Conservation (phyloP, 2,797 vertebrate species). For the Oreochromis grahami region DNA sequence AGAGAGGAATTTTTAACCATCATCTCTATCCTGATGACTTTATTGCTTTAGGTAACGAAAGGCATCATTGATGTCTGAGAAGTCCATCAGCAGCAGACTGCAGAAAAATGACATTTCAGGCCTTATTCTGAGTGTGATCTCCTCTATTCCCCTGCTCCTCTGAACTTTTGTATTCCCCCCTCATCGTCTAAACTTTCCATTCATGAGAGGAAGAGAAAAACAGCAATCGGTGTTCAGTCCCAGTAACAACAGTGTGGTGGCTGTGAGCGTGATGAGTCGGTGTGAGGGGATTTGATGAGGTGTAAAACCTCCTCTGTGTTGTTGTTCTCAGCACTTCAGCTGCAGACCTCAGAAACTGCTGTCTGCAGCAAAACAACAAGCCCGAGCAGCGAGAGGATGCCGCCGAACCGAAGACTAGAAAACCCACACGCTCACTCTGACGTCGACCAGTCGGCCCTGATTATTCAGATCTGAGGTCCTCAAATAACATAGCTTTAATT, state of each 20-base stretch:
- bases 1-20: background rate
- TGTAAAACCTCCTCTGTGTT: background rate
- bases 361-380: background rate
- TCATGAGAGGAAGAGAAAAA: background rate
- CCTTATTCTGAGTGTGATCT: background rate
- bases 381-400: rapidly evolving
- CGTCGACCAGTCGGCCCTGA: background rate
- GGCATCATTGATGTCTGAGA: background rate
- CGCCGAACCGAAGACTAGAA: background rate
- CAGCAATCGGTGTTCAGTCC: background rate
- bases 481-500: background rate
- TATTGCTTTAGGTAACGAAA: rapidly evolving
- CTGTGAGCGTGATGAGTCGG: background rate
- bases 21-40: background rate
- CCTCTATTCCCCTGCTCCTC: background rate
- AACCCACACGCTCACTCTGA: background rate
- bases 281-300: background rate
- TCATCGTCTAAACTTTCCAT: background rate
- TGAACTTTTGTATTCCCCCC: rapidly evolving
- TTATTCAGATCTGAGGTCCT: background rate
- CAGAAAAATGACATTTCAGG: background rate
- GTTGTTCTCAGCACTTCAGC: background rate
- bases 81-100: rapidly evolving
- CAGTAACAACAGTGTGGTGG: background rate
- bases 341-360: background rate